Base-by-base conservation (phyloP, 2,113 vertebrate species). In the Labeo catla region DNA sequence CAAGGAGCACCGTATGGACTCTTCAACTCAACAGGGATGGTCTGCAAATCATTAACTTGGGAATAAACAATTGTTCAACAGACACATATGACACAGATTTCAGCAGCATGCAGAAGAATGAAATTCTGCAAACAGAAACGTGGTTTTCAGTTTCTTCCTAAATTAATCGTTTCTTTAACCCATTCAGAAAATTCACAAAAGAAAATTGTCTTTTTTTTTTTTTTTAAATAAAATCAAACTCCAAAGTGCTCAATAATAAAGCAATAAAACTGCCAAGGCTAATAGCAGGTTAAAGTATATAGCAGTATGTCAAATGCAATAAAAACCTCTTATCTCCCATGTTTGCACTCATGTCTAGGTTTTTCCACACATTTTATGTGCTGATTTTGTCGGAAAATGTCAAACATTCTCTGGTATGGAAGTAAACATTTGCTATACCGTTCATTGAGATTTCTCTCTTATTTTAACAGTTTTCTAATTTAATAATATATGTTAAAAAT, bases 41-140 rank as follows among this genome's bases (percentile, higher is more conserved):
- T 74, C 87, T n/a, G 72, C 36, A 45, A 54, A 89, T 86, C 76
- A 70, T 88, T 89, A 78, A 87, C 83, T 76, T 39, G 78, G 61
- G 49, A 66, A 57, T 59, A 84, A 89, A 84, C 65, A 80, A 61
- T 15, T 52, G 3, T 66, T 73, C 63, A 47, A 39, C 49, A 70
- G 59, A 82, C 43, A 54, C 34, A 82, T 28, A 49, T 52, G 43
- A 66, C 43, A 76, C 8, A 45, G 43, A 87, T 61, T 54, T 49
- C 66, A 86, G 19, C 39, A 84, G 59, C 47, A 11, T 36, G 76
- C 34, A 39, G 52, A 50, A 59, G 4, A 70, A 81, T 23, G 1
- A n/a, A 61, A 76, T 36, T 49, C 23, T 49, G 39, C 11, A 43
- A 87, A 68, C 45, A 84, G 70, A 39, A 52, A 45, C n/a, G 21